A percentile compares a stretch with the other conserved stretches of the same genome.
Conservation (phyloP, 2,797 vertebrate genomes). For the Simalia tracyae region DNA sequence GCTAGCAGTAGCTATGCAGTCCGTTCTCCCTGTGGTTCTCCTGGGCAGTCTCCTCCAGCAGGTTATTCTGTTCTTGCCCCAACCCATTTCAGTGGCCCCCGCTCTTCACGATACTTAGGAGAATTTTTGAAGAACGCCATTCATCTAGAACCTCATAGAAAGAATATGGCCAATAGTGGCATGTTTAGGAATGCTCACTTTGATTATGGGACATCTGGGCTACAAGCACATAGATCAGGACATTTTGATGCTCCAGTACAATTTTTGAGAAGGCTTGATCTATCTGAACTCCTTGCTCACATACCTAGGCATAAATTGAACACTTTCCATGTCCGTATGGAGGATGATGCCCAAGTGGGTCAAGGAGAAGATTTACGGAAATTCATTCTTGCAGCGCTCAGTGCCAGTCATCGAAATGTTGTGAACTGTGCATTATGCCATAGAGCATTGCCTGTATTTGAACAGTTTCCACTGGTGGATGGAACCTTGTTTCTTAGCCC, state of each 20-base stretch:
- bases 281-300: constrained; percentile 94
- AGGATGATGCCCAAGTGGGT: constrained; percentile 95
- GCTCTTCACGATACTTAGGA: constrained; percentile 90
- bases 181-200: constrained; percentile 76
- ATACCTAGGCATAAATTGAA: constrained; percentile 96
- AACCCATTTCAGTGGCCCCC: constrained; percentile 78
- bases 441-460: constrained; percentile 91
- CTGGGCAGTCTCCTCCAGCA: constrained; percentile 87
- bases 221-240: constrained; percentile 78
- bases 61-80: constrained; percentile 89
- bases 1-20: constrained; percentile 68
- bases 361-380: constrained; percentile 98
- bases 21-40: constrained; percentile 89
- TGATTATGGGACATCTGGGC: constrained; percentile 71
- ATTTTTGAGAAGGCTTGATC: constrained; percentile 94
- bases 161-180: constrained; percentile 80
- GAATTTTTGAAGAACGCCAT: constrained; percentile 95
- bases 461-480: constrained; percentile 97
- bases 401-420: constrained; percentile 93
- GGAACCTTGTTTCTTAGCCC: constrained; percentile 98
- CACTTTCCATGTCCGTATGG: constrained; percentile 98
- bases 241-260: constrained; percentile 86
- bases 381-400: constrained; percentile 95
- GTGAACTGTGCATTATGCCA: constrained; percentile 98
- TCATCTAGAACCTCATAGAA: constrained; percentile 90